Conservation (phyloP, 2,888 invertebrate genomes). For the Adela reaumurella region DNA sequence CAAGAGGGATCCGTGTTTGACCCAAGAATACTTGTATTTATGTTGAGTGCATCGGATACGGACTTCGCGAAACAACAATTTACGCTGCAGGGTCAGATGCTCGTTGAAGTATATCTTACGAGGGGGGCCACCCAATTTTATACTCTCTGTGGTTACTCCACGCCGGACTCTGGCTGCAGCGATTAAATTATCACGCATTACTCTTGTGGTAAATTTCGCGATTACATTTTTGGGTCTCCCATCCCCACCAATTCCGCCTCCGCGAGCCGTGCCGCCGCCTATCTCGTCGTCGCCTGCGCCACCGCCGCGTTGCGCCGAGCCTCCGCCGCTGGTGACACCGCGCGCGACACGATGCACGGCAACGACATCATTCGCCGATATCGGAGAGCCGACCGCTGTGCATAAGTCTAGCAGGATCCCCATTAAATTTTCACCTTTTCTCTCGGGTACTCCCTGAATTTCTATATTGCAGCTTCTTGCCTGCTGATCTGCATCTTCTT, state of each 20-base stretch:
- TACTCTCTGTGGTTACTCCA: background rate
- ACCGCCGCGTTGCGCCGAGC: background rate
- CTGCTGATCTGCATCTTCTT: background rate
- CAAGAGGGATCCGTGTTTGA: background rate
- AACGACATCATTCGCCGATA: background rate
- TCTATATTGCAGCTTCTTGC: background rate
- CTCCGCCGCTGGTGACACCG: background rate
- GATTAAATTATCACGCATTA: constrained; percentile 1
- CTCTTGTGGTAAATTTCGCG: background rate
- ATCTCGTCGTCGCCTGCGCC: background rate
- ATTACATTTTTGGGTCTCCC: background rate
- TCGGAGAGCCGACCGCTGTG: background rate
- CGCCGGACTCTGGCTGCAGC: background rate
- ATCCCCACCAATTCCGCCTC: too few relatives aligned
- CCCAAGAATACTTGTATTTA: background rate
- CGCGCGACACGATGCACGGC: background rate
- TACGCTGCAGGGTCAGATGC: background rate
- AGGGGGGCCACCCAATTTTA: background rate
- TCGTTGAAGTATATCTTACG: constrained; percentile 1
- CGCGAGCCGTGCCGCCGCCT: too few relatives aligned
- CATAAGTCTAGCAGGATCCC: background rate
- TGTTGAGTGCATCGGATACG: background rate
- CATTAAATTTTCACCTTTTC: background rate
- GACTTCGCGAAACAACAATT: constrained; percentile 1
- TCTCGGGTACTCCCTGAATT: background rate